These are phyloP conservation scores for Hipparchia semele DNA, from an alignment of 2,888 invertebrate species.

Conservation along the genomic window DNA sequence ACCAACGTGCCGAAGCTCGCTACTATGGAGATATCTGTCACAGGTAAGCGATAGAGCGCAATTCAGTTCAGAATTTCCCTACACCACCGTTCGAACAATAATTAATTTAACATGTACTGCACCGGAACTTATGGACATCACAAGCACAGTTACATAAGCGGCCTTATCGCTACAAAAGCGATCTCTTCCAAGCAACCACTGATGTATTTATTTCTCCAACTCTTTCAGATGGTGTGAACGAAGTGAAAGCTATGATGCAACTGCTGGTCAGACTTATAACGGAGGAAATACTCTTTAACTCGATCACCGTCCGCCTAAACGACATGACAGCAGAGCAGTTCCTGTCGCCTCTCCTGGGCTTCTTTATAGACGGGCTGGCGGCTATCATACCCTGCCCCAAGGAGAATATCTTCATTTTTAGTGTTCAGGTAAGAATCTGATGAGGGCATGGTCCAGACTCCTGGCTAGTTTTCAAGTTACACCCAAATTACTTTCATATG, in stretches of 20 bases:
- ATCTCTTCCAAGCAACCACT: no score
- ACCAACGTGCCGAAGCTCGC: slow-evolving; percentile 97
- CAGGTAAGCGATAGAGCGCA: slow-evolving; percentile 74
- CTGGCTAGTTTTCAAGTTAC: not conserved
- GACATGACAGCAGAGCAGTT: slow-evolving; percentile 97
- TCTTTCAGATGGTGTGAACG: slow-evolving; percentile 93
- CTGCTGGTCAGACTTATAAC: slow-evolving; percentile 95
- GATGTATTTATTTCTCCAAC: not conserved
- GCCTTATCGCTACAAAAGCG: no score
- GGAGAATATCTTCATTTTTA: slow-evolving; percentile 96
- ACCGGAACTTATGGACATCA: no score
- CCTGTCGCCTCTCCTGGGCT: slow-evolving; percentile 92
- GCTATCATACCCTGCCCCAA: slow-evolving; percentile 96
- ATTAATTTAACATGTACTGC: not conserved
- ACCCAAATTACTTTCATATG: no score
- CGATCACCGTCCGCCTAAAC: slow-evolving; percentile 95
- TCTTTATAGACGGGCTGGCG: slow-evolving; percentile 95
- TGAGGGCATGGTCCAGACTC: not conserved
- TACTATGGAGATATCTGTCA: slow-evolving; percentile 96
- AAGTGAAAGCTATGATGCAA: slow-evolving; percentile 96
- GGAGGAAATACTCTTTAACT: slow-evolving; percentile 96
- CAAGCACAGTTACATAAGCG: no score
- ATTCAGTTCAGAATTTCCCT: no score
- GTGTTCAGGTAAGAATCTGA: slow-evolving; percentile 86
- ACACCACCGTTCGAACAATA: not conserved